Conservation (phyloP, 2,888 invertebrate genomes). For the Sicus ferrugineus region DNA sequence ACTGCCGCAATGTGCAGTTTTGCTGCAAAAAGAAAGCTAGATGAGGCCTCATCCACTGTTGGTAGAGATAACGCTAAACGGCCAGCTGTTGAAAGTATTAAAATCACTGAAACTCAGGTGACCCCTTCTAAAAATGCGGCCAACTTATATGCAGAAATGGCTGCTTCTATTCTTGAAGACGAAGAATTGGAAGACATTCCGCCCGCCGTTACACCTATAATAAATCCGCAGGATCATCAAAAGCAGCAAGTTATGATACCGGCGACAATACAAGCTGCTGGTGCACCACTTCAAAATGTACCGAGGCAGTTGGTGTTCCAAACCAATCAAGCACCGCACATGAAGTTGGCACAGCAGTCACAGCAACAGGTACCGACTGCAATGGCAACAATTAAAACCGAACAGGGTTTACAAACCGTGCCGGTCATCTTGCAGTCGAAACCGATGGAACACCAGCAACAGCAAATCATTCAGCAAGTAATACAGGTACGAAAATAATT, state of each 20-base stretch:
- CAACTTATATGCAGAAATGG: conserved; percentile 84
- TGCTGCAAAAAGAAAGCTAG: conserved; percentile 48
- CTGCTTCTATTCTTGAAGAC: conserved; percentile 84
- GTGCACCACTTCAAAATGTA: conserved; percentile 49
- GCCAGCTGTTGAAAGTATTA: conserved; percentile 63
- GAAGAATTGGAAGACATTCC: conserved; percentile 70
- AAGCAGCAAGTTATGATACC: conserved; percentile 59
- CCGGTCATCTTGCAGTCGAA: conserved; percentile 62
- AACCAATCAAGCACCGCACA: conserved; percentile 50
- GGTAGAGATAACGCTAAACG: conserved; percentile 61
- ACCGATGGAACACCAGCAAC: conserved; percentile 56
- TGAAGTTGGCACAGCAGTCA: conserved; percentile 45
- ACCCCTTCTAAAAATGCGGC: conserved; percentile 80
- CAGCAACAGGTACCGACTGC: conserved; percentile 50
- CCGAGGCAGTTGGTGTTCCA: conserved; percentile 61
- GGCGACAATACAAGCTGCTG: conserved; percentile 47
- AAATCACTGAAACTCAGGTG: conserved; percentile 52
- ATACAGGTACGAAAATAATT: conserved; percentile 38
- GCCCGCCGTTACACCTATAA: conserved; percentile 42
- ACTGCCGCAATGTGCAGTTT: conserved; percentile 44
- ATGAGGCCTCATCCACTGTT: conserved; percentile 44
- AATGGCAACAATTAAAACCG: conserved; percentile 63
- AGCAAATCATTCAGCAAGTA: conserved; percentile 56
- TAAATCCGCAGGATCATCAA: conserved; percentile 44
- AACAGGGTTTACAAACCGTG: conserved; percentile 62